A percentile compares a stretch with the other conserved stretches of the same genome.
Conservation (phyloP, 2,113 vertebrate genomes). For the Clarias macrocephalus region DNA sequence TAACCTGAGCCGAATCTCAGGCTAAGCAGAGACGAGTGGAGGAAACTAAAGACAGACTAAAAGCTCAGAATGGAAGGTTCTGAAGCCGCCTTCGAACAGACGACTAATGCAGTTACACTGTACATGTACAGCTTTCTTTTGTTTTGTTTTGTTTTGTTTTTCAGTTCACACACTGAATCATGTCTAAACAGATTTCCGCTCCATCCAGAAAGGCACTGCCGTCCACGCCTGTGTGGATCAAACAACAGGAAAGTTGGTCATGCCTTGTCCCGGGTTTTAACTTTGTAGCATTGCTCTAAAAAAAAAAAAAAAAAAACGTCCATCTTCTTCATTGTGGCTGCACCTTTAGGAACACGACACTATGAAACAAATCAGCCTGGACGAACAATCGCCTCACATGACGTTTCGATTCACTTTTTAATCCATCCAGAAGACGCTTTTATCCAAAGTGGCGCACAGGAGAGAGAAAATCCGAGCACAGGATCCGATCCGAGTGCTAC, state of each 20-base stretch:
- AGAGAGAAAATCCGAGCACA: neutral
- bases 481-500: neutral
- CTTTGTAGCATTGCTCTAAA: neutral
- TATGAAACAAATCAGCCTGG: neutral
- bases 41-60: neutral
- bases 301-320: neutral
- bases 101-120: neutral
- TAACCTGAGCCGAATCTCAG: slow-evolving; percentile 25
- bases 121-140: slow-evolving; percentile 8
- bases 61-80: neutral
- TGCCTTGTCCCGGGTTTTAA: neutral
- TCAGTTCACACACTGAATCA: slow-evolving; percentile 3
- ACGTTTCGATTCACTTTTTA: neutral
- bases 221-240: neutral
- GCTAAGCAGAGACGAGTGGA: neutral
- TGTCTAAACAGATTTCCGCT: neutral
- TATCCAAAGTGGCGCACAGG: neutral
- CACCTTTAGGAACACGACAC: neutral
- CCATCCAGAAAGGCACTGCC: neutral
- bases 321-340: neutral
- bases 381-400: neutral
- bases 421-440: neutral
- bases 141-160: neutral
- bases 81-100: neutral
- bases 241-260: neutral